Evolutionary conservation across 2,888 invertebrate species (phyloP), one percentile per base, ranked within the genome.

Genomic region (Drosophila antonietae): DNA sequence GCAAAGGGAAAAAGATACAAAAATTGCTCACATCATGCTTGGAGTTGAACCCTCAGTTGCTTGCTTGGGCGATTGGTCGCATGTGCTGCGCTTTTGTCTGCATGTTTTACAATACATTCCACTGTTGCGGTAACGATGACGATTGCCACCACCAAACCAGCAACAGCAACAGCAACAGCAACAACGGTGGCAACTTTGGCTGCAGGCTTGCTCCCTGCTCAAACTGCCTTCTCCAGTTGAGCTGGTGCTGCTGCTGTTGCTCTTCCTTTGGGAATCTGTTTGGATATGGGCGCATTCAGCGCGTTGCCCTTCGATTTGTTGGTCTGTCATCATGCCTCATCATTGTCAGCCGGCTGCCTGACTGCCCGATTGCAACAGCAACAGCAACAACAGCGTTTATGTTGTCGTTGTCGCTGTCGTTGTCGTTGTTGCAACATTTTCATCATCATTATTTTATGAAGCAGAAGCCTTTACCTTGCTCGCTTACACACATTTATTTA

Each of bases 301-400:
- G 76, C 70, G 67, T 66, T 86, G 67, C 76, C 84, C 85, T 89
- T 87, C 87, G 81, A 81, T 90, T 84, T 90, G 89, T 88, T 77
- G 80, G 89, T 86, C 90, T 90, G 89, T 89, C 90, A 90, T 86
- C 90, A 83, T 90, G 88, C 90, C 90, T 88, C 88, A 90, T 88
- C 88, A 89, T 90, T 89, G 84, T 88, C 84, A 88, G 85, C 63
- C 84, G 73, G 78, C 67, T 72, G 69, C 18, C 61, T 49, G 37
- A 53, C 56, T 51, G 47, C 59, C 31, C 49, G 37, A 53, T 49
- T 51, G 35, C 37, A 37, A 37, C 37, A 41, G 41, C n/a, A 41
- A 20, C 44, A 46, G 46, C 46, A 46, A 46, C 77, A 60, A 57
- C 52, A 62, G 44, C 73, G 47, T 70, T 70, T 58, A 57, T 61